Conservation (phyloP, 2,888 invertebrate species). For the Cheilosia variabilis region DNA sequence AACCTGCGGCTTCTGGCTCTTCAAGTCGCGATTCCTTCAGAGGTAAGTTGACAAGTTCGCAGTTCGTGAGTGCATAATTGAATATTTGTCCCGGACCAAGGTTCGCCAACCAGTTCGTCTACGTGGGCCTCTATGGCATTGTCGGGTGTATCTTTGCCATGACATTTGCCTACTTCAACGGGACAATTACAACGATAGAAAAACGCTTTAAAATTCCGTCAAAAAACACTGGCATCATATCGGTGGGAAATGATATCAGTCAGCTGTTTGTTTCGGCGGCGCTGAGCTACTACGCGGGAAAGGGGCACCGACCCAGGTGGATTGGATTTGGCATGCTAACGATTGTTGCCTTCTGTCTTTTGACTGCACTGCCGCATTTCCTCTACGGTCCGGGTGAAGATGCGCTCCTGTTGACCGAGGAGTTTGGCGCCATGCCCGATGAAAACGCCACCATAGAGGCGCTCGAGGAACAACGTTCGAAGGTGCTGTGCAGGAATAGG, state of each 20-base stretch:
- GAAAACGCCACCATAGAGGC: slow-evolving; percentile 83
- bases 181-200: slow-evolving; percentile 90
- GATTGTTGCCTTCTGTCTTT: slow-evolving; percentile 87
- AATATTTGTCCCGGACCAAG: slow-evolving; percentile 75
- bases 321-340: slow-evolving; percentile 86
- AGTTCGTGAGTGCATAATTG: no score
- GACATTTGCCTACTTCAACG: slow-evolving; percentile 89
- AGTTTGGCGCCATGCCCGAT: slow-evolving; percentile 84
- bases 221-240: slow-evolving; percentile 88
- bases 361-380: slow-evolving; percentile 88
- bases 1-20: slow-evolving; percentile 87
- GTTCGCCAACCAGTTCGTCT: slow-evolving; percentile 83
- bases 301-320: slow-evolving; percentile 89
- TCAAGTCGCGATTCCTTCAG: slow-evolving; percentile 86
- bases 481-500: slow-evolving; percentile 85
- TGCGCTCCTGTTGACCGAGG: slow-evolving; percentile 86
- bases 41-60: slow-evolving; percentile 81
- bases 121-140: slow-evolving; percentile 87
- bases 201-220: slow-evolving; percentile 90
- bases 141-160: slow-evolving; percentile 89
- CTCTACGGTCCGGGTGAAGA: slow-evolving; percentile 88
- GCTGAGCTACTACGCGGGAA: slow-evolving; percentile 88
- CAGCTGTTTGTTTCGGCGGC: slow-evolving; percentile 88
- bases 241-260: slow-evolving; percentile 90
- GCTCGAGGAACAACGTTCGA: slow-evolving; percentile 85